Percentiles rank a stretch among this genome's conserved stretches.
These are phyloP conservation scores for Pelodiscus sinensis DNA, from an alignment of 2,113 vertebrate genomes.

Conservation along the genomic window DNA sequence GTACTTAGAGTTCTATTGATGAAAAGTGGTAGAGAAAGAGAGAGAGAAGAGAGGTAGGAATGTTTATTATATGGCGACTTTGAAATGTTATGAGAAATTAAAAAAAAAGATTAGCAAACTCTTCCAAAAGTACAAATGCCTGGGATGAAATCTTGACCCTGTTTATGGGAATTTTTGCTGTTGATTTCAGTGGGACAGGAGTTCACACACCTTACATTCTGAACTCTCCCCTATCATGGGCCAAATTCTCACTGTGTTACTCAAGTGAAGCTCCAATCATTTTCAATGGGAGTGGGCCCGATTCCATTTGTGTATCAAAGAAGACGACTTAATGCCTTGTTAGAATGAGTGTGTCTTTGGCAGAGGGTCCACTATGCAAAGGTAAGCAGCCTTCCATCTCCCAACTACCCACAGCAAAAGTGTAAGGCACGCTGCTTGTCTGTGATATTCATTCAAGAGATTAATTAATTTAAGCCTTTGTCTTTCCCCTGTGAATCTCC, in stretches of 20 bases:
- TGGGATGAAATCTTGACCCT: background rate
- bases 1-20: background rate
- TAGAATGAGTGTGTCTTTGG: background rate
- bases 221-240: background rate
- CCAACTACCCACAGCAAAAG: accelerated
- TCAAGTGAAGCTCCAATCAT: background rate
- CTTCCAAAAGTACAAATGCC: background rate
- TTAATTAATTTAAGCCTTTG: accelerated
- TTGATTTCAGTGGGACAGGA: slow-evolving; percentile 15
- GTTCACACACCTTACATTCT: background rate
- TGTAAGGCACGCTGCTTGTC: background rate
- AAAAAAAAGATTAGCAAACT: background rate
- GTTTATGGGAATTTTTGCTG: slow-evolving; percentile 15
- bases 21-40: background rate
- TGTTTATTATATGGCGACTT: background rate
- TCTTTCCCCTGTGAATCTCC: background rate
- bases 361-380: background rate
- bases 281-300: background rate
- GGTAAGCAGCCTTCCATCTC: background rate
- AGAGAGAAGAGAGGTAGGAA: background rate
- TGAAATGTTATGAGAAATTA: background rate
- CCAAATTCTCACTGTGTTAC: slow-evolving; percentile 6
- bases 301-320: accelerated
- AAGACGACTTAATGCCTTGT: background rate
- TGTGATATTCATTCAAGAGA: background rate